Percentiles rank a stretch among this genome's conserved stretches.
Conservation (phyloP, 2,888 invertebrate genomes). For the Mimumesa dahlbomi region DNA sequence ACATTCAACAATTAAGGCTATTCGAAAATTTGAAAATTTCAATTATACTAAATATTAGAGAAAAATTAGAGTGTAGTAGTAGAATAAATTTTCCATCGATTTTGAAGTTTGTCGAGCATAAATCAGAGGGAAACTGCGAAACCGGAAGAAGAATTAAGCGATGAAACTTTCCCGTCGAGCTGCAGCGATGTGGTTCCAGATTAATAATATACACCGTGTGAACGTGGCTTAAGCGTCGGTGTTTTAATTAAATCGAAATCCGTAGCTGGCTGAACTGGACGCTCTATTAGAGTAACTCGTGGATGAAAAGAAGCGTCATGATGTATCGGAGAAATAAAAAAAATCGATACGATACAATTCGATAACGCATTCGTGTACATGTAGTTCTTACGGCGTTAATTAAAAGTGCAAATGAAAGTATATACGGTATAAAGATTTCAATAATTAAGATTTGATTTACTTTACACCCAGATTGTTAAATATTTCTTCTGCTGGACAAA, state of each 20-base stretch:
- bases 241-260: constrained; percentile 61
- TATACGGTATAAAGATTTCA: no score
- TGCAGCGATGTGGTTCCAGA: constrained; percentile 18
- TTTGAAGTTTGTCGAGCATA: constrained; percentile 14
- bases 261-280: constrained; percentile 14
- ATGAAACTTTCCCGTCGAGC: constrained; percentile 43
- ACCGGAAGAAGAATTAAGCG: constrained; percentile 30
- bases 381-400: no score
- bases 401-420: no score
- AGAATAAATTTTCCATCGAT: no score
- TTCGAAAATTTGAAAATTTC: no score
- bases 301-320: constrained; percentile 14
- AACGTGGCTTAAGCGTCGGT: constrained; percentile 42
- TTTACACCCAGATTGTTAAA: no score
- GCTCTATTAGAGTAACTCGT: constrained; percentile 30
- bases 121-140: constrained; percentile 27
- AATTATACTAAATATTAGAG: no score
- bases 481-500: no score
- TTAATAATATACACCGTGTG: constrained; percentile 52
- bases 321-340: not conserved
- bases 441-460: no score
- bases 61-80: no score
- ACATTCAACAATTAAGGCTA: no score
- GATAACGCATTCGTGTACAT: no score
- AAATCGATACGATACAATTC: not conserved